phyloP scores from a whole-genome alignment of 2,888 invertebrate genomes.

The Heliconius erato region DNA sequence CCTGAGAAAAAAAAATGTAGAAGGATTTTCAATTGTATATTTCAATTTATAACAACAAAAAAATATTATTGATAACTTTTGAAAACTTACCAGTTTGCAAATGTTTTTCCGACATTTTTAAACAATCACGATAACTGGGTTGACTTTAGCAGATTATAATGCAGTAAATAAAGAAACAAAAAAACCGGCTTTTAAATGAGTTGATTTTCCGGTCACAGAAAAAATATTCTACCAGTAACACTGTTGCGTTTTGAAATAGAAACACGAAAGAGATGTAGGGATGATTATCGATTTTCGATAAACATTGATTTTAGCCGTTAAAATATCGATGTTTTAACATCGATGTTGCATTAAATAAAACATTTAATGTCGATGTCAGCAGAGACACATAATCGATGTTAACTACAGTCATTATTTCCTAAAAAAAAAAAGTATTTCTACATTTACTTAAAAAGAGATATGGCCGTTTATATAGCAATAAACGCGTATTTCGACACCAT shows the following conservation, averaged over 20 bases:
- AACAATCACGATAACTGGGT: neutral
- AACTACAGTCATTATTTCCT: too few species aligned
- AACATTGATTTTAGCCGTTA: too few species aligned
- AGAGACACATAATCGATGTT: too few species aligned
- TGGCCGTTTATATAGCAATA: too few species aligned
- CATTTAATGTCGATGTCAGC: too few species aligned
- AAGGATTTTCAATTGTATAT: neutral
- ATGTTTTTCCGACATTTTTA: constrained; percentile 58
- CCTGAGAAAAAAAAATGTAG: constrained; percentile 76
- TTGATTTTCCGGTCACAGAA: neutral
- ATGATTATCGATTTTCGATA: too few species aligned
- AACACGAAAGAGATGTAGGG: neutral
- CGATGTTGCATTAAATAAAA: too few species aligned
- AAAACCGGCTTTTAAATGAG: constrained; percentile 3
- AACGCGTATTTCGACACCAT: too few species aligned
- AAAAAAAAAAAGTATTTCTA: too few species aligned
- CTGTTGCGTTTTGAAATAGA: neutral
- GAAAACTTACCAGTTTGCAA: constrained; percentile 72
- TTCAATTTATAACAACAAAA: neutral
- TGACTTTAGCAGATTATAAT: neutral
- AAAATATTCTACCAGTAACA: constrained; percentile 3
- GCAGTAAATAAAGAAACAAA: neutral
- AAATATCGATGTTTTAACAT: too few species aligned
- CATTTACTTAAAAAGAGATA: too few species aligned
- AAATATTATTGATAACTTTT: neutral